Percentiles rank a stretch among this genome's conserved stretches.
Evolutionary conservation across 2,888 invertebrate species (phyloP).

Genomic region (Drosophila emarginata): DNA sequence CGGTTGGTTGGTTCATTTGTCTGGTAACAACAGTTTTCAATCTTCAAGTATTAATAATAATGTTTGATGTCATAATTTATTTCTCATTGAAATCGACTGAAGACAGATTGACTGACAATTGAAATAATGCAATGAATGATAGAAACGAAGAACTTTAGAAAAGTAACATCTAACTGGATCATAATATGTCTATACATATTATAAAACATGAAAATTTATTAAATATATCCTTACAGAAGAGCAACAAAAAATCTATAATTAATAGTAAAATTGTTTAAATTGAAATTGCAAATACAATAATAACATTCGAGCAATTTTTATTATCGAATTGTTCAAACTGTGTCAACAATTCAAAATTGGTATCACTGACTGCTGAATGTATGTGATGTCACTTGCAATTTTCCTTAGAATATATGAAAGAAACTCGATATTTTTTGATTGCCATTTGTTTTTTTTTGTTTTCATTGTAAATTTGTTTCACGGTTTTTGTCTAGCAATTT

Average conservation of each 20-base stretch:
- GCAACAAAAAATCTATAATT: too few species aligned
- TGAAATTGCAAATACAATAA: too few species aligned
- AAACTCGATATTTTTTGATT: conserved; percentile 24
- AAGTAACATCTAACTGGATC: too few species aligned
- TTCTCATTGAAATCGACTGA: neutral
- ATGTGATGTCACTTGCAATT: neutral
- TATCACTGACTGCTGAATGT: too few species aligned
- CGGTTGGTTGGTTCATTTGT: neutral
- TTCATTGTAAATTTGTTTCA: neutral
- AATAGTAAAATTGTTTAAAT: too few species aligned
- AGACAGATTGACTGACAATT: neutral
- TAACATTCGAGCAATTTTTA: too few species aligned
- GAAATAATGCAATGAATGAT: neutral
- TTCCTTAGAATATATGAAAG: neutral
- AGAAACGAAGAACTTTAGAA: too few species aligned
- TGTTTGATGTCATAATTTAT: neutral
- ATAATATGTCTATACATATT: too few species aligned
- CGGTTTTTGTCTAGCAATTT: conserved; percentile 5
- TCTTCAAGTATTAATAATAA: neutral
- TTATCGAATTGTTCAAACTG: too few species aligned
- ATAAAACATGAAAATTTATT: too few species aligned
- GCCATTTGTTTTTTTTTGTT: conserved; percentile 17
- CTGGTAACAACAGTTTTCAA: neutral
- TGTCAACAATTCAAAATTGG: too few species aligned
- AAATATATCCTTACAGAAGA: too few species aligned